Evolutionary conservation across 2,797 vertebrate species (phyloP).

Genomic region (Melanotaenia parkinsoni): DNA sequence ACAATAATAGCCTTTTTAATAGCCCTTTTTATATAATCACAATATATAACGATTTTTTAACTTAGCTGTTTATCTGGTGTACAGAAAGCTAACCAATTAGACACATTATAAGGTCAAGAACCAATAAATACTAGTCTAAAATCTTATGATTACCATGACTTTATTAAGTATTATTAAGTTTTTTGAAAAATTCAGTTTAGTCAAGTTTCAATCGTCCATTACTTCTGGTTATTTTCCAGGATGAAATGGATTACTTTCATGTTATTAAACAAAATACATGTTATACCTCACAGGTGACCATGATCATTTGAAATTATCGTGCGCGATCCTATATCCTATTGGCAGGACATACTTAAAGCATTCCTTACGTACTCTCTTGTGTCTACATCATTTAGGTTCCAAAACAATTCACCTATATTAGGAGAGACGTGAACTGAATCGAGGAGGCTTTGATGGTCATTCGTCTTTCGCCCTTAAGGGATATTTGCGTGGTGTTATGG

Average conservation of each 20-base stretch:
- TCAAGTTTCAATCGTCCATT: no score
- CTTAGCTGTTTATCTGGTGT: no score
- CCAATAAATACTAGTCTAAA: no score
- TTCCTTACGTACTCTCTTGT: background rate
- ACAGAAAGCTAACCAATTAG: no score
- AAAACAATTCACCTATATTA: constrained; percentile 1
- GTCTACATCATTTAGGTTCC: constrained; percentile 12
- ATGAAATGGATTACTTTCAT: background rate
- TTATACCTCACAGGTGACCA: background rate
- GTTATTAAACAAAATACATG: background rate
- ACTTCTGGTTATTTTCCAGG: no score
- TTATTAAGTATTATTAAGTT: no score
- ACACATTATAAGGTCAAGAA: no score
- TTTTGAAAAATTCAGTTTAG: no score
- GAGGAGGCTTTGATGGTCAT: constrained; percentile 25
- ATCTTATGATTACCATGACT: background rate
- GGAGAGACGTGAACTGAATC: background rate
- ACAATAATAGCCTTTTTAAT: background rate
- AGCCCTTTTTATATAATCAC: background rate
- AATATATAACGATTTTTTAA: no score
- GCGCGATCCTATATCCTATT: background rate
- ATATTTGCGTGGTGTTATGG: constrained; percentile 44
- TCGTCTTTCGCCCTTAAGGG: constrained; percentile 24
- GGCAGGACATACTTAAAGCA: background rate
- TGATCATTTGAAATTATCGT: background rate